A percentile compares a stretch with the other conserved stretches of the same genome.
Conservation (phyloP, 92 coral and sea anemone genomes). For the Epizoanthus rinbou region DNA sequence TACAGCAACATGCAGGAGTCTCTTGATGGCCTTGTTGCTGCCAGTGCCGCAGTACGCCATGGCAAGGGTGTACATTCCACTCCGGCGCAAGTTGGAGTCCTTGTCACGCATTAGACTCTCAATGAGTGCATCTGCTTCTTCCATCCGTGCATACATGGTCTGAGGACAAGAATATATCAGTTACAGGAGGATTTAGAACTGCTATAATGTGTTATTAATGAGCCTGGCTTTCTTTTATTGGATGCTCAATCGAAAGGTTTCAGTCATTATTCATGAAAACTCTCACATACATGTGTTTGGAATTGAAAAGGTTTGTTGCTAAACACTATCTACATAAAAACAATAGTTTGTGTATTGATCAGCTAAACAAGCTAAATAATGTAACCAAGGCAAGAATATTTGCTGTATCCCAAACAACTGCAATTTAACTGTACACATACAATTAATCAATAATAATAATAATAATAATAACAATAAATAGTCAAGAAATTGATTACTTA, state of each 20-base stretch:
- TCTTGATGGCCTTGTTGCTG: conserved; percentile 94
- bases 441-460: too few species aligned
- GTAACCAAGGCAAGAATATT: too few species aligned
- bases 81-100: conserved; percentile 90
- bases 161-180: conserved; percentile 1
- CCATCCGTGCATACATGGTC: conserved; percentile 99
- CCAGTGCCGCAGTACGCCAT: conserved; percentile 99
- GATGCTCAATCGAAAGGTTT: background rate
- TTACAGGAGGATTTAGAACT: background rate
- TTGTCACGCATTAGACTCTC: conserved; percentile 93
- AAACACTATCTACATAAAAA: too few species aligned
- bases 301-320: too few species aligned
- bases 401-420: too few species aligned
- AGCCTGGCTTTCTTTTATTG: background rate
- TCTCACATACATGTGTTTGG: too few species aligned
- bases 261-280: background rate
- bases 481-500: conserved; percentile 43
- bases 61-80: conserved; percentile 98
- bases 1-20: conserved; percentile 96
- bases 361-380: too few species aligned
- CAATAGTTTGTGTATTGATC: too few species aligned
- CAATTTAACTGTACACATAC: too few species aligned
- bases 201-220: too few species aligned
- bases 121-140: conserved; percentile 95
- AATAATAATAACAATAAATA: too few species aligned